Evolutionary conservation across 2,888 invertebrate genomes (phyloP).

Genomic region (Leucophenga maculata): DNA sequence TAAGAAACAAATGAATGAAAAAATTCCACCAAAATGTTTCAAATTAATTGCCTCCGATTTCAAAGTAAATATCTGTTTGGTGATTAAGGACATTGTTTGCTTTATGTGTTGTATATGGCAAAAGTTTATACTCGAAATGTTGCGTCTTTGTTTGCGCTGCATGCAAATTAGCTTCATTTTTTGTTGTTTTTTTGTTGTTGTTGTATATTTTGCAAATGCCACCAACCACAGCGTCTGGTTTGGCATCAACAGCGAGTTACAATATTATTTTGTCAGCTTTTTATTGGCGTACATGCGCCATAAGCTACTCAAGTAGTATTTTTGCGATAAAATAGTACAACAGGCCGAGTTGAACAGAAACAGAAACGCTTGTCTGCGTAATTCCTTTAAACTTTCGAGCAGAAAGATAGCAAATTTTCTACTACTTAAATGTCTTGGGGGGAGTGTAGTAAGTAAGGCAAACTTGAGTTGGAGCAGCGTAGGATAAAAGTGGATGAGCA

Average conservation of each 20-base stretch:
- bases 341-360: neutral
- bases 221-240: constrained; percentile 27
- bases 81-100: constrained; percentile 22
- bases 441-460: constrained; percentile 20
- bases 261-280: constrained; percentile 68
- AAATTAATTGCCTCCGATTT: constrained; percentile 17
- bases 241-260: constrained; percentile 46
- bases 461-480: constrained; percentile 55
- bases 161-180: too few species aligned
- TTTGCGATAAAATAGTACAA: constrained; percentile 66
- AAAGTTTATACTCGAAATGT: too few species aligned
- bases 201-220: too few species aligned
- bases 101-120: constrained; percentile 18
- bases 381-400: constrained; percentile 23
- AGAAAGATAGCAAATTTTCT: constrained; percentile 39
- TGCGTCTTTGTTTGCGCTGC: too few species aligned
- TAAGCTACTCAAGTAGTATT: constrained; percentile 68
- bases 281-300: constrained; percentile 66
- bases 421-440: constrained; percentile 10
- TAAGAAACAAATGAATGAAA: constrained; percentile 8
- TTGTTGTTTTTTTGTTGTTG: too few species aligned
- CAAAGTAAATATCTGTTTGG: neutral
- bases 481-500: constrained; percentile 55
- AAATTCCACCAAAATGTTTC: neutral
- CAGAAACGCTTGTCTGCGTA: constrained; percentile 12